Percentiles rank a stretch among this genome's conserved stretches.
Conservation (phyloP, 2,113 vertebrate genomes). For the Sceloporus undulatus region DNA sequence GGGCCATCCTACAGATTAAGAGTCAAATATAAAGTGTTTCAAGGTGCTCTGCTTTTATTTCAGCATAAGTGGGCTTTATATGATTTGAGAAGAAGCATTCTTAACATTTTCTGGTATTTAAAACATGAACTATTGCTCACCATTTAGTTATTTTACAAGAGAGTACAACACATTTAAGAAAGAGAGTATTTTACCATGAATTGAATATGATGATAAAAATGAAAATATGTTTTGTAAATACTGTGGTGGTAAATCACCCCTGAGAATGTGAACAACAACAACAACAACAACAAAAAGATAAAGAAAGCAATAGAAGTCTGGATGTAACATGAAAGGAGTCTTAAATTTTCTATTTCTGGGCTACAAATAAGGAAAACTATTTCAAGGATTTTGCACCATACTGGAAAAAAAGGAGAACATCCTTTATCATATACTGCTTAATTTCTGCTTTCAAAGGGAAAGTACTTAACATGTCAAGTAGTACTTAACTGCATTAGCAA, state of each 20-base stretch:
- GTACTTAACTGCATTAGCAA: conserved; percentile 19
- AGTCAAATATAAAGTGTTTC: background rate
- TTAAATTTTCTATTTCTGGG: conserved; percentile 17
- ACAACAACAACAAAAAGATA: background rate
- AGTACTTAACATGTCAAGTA: conserved; percentile 39
- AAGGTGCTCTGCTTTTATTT: background rate
- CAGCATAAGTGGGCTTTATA: background rate
- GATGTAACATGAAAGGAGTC: conserved; percentile 11
- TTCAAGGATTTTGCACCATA: conserved; percentile 10
- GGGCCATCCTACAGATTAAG: too few species aligned
- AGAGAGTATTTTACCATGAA: conserved; percentile 11
- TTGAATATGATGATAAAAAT: conserved; percentile 8
- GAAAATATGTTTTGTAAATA: conserved; percentile 10
- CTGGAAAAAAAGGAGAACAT: background rate
- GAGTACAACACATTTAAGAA: conserved; percentile 35
- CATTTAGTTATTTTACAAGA: background rate
- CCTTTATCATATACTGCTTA: background rate
- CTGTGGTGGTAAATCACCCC: background rate
- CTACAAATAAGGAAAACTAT: background rate
- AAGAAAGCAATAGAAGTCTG: background rate
- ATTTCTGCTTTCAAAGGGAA: conserved; percentile 29
- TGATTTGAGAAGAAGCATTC: conserved; percentile 15
- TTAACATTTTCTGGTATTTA: background rate
- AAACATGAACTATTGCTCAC: conserved; percentile 14
- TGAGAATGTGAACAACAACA: background rate